These are phyloP conservation scores for Alsophila aescularia DNA, from an alignment of 2,888 invertebrate genomes.

Conservation along the genomic window DNA sequence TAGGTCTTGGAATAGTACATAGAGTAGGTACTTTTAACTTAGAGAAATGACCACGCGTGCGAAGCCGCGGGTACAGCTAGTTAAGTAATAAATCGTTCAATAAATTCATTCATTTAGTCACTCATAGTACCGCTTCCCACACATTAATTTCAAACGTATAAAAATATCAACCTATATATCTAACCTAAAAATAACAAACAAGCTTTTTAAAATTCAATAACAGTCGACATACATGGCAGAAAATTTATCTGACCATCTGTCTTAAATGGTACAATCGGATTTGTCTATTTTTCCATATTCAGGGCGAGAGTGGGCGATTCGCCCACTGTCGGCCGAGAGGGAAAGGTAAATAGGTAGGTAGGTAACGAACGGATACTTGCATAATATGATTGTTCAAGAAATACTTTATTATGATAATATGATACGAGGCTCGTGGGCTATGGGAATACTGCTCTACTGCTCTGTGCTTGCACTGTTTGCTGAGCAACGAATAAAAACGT, in stretches of 20 bases:
- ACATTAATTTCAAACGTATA: slow-evolving; percentile 2
- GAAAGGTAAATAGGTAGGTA: slow-evolving; percentile 17
- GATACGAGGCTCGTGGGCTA: background rate
- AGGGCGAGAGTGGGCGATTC: slow-evolving; percentile 28
- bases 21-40: too few relatives aligned
- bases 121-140: slow-evolving; percentile 1
- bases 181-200: too few relatives aligned
- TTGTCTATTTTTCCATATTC: slow-evolving; percentile 32
- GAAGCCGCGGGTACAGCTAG: too few relatives aligned
- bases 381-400: background rate
- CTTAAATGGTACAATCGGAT: slow-evolving; percentile 16
- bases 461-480: too few relatives aligned
- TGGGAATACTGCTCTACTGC: background rate
- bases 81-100: too few relatives aligned
- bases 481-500: too few relatives aligned
- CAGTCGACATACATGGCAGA: slow-evolving; percentile 20
- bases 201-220: slow-evolving; percentile 28
- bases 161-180: background rate
- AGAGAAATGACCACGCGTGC: too few relatives aligned
- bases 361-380: slow-evolving; percentile 2
- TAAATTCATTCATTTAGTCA: too few relatives aligned
- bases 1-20: too few relatives aligned
- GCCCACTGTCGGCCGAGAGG: slow-evolving; percentile 24
- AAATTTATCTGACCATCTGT: slow-evolving; percentile 21
- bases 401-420: background rate